phyloP scores from a whole-genome alignment of 2,797 vertebrate genomes.

The Hapalemur alaotrensis region DNA sequence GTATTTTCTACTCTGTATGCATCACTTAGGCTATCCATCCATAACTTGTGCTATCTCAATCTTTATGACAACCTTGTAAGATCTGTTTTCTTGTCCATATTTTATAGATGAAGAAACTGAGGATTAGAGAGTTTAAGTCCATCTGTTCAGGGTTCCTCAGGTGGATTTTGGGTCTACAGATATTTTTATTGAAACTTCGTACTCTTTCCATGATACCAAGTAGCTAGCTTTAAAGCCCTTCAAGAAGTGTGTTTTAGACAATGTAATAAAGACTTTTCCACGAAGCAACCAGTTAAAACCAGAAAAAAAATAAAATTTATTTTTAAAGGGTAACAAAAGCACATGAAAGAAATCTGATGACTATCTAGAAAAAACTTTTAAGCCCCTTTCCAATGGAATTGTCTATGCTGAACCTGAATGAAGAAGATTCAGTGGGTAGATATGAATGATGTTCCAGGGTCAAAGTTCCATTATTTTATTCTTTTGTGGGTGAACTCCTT shows the following conservation, averaged over 20 bases:
- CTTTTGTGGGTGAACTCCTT: background rate
- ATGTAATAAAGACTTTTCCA: background rate
- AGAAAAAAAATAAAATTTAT: background rate
- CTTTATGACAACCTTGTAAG: background rate
- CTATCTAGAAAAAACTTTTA: background rate
- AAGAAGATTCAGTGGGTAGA: background rate
- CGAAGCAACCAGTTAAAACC: background rate
- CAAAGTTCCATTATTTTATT: background rate
- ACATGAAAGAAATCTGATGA: background rate
- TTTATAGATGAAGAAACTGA: background rate
- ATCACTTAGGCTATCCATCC: background rate
- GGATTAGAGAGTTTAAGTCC: background rate
- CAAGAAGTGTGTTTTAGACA: background rate
- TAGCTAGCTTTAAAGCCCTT: background rate
- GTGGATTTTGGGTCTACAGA: background rate
- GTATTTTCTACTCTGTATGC: background rate
- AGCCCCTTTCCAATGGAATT: background rate
- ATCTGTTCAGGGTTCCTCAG: background rate
- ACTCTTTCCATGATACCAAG: background rate
- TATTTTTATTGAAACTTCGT: background rate
- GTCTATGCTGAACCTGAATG: background rate
- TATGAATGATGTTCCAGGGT: background rate
- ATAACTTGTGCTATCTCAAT: background rate
- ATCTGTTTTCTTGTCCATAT: background rate
- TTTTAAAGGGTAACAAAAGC: background rate